Conservation (phyloP, 2,113 vertebrate genomes). For the Peromyscus polionotus region DNA sequence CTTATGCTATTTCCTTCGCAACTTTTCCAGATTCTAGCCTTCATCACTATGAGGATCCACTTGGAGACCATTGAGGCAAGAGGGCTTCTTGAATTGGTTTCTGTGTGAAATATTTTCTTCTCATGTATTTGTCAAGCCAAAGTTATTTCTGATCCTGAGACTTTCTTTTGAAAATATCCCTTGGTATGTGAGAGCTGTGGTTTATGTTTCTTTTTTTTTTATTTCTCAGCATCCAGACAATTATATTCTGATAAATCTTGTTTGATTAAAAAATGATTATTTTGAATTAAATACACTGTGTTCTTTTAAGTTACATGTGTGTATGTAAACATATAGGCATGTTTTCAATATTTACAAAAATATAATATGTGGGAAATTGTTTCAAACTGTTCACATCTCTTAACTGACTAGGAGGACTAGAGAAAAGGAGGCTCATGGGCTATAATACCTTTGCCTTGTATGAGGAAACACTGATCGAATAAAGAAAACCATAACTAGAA, state of each 20-base stretch:
- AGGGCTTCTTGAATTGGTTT: neutral
- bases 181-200: neutral
- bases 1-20: neutral
- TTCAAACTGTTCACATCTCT: neutral
- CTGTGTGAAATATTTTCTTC: neutral
- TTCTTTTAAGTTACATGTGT: neutral
- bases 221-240: neutral
- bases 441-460: neutral
- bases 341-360: conserved; percentile 30
- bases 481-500: conserved; percentile 33
- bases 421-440: neutral
- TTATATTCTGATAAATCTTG: neutral
- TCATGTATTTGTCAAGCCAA: neutral
- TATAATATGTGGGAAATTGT: neutral
- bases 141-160: conserved; percentile 26
- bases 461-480: neutral
- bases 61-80: neutral
- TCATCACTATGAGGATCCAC: neutral
- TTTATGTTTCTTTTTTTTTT: conserved; percentile 1
- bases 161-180: neutral
- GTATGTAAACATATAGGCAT: too few relatives aligned
- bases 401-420: neutral
- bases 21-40: neutral
- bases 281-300: neutral
- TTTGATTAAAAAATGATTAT: neutral